Evolutionary conservation across 2,113 vertebrate species (phyloP), one percentile per base, ranked within the genome.

Genomic region (Cynoglossus semilaevis): DNA sequence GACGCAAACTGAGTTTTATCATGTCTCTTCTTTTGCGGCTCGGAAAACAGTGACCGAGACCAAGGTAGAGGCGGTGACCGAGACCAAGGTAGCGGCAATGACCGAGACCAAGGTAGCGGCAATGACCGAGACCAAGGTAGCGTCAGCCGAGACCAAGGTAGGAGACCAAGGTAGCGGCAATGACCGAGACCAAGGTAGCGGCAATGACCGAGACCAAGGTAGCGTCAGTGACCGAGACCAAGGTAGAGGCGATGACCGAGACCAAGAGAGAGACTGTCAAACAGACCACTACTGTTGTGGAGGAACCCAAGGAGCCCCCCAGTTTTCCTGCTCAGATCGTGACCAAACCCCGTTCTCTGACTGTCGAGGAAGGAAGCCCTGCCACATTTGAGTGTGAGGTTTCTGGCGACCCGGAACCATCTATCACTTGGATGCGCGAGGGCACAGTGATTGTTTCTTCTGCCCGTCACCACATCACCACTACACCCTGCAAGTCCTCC

Each of bases 401-500:
- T n/a, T 94, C 95, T 59, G 97, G 96, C 9, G 94, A 97, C 16
- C 96, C 97, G n/a, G 82, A 88, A 58, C 96, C 97, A 46, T 88
- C 76, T 51, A 88, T 96, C 58, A 92, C 88, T n/a, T 99, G 97
- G 97, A 51, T 92, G 58, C 92, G 34, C 12, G 90, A 91, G 62
- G 90, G 92, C 71, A 80, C 86, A 67, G 55, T 63, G 12, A 71
- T 99, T 55, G 79, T 88, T 49, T 88, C 94, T 42, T 92, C 94
- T 1, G 72, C 86, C 22, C 94, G 89, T 55, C 91, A 92, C 85
- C 91, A 92, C 52, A 82, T 99, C 36, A 89, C 90, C 69, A 91
- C 92, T 29, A 85, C 91, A 8, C 92, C 93, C 56, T 90, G 92
- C 85, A 94, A 88, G 37, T 98, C 96, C 3, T 90, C 87, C 35